Percentiles rank a stretch among this genome's conserved stretches.
Evolutionary conservation across 2,888 invertebrate species (phyloP).

Genomic region (Schizaphis graminum): DNA sequence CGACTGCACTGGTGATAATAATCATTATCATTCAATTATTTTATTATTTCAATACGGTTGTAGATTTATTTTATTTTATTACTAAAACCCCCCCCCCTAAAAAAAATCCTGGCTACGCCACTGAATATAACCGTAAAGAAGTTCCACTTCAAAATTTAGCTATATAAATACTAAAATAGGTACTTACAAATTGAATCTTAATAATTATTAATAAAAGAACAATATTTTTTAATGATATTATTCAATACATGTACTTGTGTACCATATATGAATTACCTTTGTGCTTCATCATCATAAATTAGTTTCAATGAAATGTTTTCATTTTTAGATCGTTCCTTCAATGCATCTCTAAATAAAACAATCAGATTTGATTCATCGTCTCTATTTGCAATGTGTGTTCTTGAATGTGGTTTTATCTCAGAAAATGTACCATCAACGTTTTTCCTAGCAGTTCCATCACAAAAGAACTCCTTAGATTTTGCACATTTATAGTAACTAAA

Average conservation of each 20-base stretch:
- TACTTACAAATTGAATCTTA: too few species aligned
- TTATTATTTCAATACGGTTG: too few species aligned
- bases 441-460: background rate
- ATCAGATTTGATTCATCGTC: background rate
- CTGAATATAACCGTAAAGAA: too few species aligned
- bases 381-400: background rate
- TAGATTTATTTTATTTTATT: too few species aligned
- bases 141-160: too few species aligned
- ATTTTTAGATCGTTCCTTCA: conserved; percentile 3
- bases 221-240: background rate
- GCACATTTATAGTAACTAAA: too few species aligned
- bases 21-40: too few species aligned
- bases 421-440: background rate
- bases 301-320: background rate
- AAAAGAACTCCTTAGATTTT: background rate
- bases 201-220: background rate
- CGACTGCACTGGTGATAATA: too few species aligned
- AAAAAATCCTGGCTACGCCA: too few species aligned
- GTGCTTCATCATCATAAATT: background rate
- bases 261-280: background rate
- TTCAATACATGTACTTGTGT: background rate
- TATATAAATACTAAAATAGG: too few species aligned
- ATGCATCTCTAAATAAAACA: background rate
- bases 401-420: background rate
- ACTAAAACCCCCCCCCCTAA: too few species aligned